Percentiles rank a stretch among this genome's conserved stretches.
Conservation (phyloP, 37 sponge, comb jelly and placozoan species). For the Ephydatia muelleri region DNA sequence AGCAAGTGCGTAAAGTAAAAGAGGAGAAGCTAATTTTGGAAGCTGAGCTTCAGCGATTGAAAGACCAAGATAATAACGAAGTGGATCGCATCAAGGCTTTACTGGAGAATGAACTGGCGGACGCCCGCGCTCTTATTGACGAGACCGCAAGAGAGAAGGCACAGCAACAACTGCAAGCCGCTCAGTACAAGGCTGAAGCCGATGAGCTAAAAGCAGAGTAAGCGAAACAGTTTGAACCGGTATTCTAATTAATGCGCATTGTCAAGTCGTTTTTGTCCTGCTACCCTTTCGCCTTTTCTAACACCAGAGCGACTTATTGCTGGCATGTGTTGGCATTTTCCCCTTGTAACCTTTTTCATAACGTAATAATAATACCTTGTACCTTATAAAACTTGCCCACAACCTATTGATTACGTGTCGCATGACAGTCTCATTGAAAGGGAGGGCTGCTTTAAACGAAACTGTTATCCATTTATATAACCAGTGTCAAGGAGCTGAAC, state of each 20-base stretch:
- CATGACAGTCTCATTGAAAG: background rate
- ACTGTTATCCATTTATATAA: background rate
- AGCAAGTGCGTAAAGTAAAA: slow-evolving; percentile 73
- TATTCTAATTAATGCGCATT: no score
- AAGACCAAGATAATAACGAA: slow-evolving; percentile 40
- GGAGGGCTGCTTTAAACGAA: background rate
- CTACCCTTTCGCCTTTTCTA: no score
- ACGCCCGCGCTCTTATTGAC: slow-evolving; percentile 83
- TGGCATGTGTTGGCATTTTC: background rate
- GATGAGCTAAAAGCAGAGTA: slow-evolving; percentile 77
- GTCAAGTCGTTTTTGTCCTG: no score
- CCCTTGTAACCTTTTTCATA: no score
- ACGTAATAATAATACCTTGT: background rate
- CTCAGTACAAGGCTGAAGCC: slow-evolving; percentile 35
- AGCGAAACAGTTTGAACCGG: slow-evolving; percentile 7
- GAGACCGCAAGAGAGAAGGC: slow-evolving; percentile 93
- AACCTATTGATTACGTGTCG: background rate
- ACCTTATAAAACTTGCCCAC: background rate
- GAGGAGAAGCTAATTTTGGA: slow-evolving; percentile 67
- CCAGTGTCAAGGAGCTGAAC: slow-evolving; percentile 54
- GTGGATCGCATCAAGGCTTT: slow-evolving; percentile 59
- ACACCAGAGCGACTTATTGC: background rate
- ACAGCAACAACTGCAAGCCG: slow-evolving; percentile 58
- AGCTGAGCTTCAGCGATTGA: slow-evolving; percentile 38
- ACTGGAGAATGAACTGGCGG: slow-evolving; percentile 80